phyloP scores from a whole-genome alignment of 2,113 vertebrate species.

The Syngnathoides biaculeatus region DNA sequence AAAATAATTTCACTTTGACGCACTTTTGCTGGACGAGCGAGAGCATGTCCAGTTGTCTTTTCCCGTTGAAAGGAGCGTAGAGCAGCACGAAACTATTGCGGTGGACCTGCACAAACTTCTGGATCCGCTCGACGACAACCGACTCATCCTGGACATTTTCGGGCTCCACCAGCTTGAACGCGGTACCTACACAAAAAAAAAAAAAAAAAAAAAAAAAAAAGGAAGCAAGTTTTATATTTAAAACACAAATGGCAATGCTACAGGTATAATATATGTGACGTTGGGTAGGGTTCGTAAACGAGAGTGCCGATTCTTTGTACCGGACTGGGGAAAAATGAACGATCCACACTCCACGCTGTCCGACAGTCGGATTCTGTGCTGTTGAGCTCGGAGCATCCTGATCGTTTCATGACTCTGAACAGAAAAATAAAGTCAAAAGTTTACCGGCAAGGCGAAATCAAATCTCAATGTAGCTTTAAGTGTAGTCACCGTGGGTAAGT shows the following conservation, averaged over 20 bases:
- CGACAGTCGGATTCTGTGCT: conserved; percentile 83
- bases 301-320: conserved; percentile 47
- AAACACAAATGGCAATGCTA: background rate
- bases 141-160: conserved; percentile 72
- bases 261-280: background rate
- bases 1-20: background rate
- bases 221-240: background rate
- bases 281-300: background rate
- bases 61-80: conserved; percentile 76
- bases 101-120: conserved; percentile 83
- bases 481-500: too few species aligned
- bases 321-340: conserved; percentile 87
- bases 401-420: conserved; percentile 76
- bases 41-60: conserved; percentile 75
- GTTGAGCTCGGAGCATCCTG: conserved; percentile 70
- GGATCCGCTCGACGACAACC: conserved; percentile 66
- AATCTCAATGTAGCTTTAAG: too few species aligned
- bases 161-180: conserved; percentile 81
- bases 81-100: conserved; percentile 87
- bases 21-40: conserved; percentile 86
- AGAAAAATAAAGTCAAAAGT: background rate
- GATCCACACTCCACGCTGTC: conserved; percentile 77
- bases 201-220: too few species aligned
- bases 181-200: conserved; percentile 77
- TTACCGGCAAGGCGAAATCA: too few species aligned